Percentiles rank a stretch among this genome's conserved stretches.
Conservation (phyloP, 2,888 invertebrate species). For the Romanomermis culicivorax region DNA sequence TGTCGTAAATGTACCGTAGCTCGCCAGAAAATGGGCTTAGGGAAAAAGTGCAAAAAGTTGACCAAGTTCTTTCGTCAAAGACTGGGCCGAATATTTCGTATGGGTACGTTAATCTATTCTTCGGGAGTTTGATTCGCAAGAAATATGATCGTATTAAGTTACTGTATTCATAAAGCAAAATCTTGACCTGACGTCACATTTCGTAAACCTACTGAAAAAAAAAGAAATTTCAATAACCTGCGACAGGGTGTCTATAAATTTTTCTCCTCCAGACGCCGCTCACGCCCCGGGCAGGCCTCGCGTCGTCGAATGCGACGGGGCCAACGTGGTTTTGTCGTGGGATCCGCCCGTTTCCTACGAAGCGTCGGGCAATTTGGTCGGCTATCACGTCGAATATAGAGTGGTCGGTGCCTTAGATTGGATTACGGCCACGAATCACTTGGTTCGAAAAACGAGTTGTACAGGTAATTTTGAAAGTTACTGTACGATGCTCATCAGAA, state of each 20-base stretch:
- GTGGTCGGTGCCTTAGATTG: slow-evolving; percentile 18
- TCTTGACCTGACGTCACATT: too few relatives aligned
- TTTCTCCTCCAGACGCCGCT: slow-evolving; percentile 10
- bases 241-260: too few relatives aligned
- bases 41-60: neutral
- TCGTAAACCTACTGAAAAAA: too few relatives aligned
- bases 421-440: slow-evolving; percentile 22
- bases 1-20: too few relatives aligned
- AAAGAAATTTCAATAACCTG: too few relatives aligned
- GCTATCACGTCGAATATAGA: slow-evolving; percentile 18
- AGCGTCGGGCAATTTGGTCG: slow-evolving; percentile 15
- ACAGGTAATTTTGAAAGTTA: slow-evolving; percentile 1
- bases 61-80: neutral
- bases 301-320: slow-evolving; percentile 19
- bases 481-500: too few relatives aligned
- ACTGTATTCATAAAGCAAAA: neutral
- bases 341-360: slow-evolving; percentile 17
- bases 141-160: neutral
- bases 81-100: neutral
- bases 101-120: neutral
- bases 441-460: slow-evolving; percentile 8
- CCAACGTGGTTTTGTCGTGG: slow-evolving; percentile 23
- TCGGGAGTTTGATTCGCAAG: neutral
- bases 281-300: slow-evolving; percentile 19
- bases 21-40: neutral